Base-by-base conservation (phyloP, 2,797 vertebrate species). In the Stomatorhinus walkeri region DNA sequence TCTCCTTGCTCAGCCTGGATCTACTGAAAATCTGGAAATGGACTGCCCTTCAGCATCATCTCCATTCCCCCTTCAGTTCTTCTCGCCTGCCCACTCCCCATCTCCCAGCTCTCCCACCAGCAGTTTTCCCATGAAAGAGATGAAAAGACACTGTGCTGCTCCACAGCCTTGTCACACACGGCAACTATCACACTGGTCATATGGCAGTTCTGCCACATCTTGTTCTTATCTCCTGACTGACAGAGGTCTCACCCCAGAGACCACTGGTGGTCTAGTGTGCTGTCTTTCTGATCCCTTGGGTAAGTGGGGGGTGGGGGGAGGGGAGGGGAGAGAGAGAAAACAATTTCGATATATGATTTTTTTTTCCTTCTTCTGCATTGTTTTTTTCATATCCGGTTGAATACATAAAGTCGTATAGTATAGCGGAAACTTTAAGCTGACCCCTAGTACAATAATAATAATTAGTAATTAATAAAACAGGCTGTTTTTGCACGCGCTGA, bases 161-260 rank as follows among this genome's bases (percentile, higher is more conserved):
- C 40, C 40, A 43, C 10, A 10, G 79, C 46, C 1, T 24, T 24
- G 43, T 24, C 79, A 83, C 46, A 24, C n/a, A 83, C 8, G 46
- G 49, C 46, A 49, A 43, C 46, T 24, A n/a, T 83, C 40, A 83
- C 46, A 83, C 79, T 10, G 46, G 40, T 49, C 46, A 46, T 6
- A 10, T 85, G 83, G 24, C 24, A 51, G 43, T 28, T 22, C 46
- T 85, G 48, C 22, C 83, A 49, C n/a, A 51, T 85, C 83, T 85
- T 49, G 83, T 14, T 85, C 83, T 85, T 22, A 85, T 85, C 83
- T 52, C 48, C 83, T 85, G n/a, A 51, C 46, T 85, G 83, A 85
- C 22, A 51, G 81, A 52, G 22, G 83, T 32, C 83, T 85, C 83
- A 49, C 43, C 46, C 46, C 46, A 12, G 79, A 49, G 79, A 76